Conservation (phyloP, 2,888 invertebrate genomes). For the Villa cingulata region DNA sequence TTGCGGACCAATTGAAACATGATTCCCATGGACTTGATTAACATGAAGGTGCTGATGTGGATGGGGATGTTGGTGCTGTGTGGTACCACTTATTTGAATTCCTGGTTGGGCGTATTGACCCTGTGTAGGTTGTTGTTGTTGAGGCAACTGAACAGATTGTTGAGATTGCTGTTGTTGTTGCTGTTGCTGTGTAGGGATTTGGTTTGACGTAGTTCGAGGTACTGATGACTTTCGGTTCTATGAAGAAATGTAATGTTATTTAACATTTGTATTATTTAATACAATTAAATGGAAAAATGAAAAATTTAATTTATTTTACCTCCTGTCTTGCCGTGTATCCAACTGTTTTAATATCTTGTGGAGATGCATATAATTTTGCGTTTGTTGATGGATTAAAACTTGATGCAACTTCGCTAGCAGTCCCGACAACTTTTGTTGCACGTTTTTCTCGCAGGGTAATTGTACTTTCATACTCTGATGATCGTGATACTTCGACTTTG, state of each 20-base stretch:
- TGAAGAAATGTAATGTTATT: constrained; percentile 1
- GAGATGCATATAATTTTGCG: constrained; percentile 79
- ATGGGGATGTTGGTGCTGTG: constrained; percentile 19
- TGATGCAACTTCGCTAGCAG: constrained; percentile 48
- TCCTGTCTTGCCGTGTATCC: constrained; percentile 45
- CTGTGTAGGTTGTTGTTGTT: constrained; percentile 3
- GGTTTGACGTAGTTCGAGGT: constrained; percentile 6
- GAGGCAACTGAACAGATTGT: no score
- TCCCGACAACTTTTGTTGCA: constrained; percentile 17
- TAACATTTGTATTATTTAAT: background rate
- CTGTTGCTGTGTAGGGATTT: constrained; percentile 8
- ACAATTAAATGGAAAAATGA: background rate
- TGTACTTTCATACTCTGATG: constrained; percentile 38
- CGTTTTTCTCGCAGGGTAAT: constrained; percentile 30
- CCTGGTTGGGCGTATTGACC: constrained; percentile 36
- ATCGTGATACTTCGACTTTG: constrained; percentile 47
- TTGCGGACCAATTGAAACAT: constrained; percentile 9
- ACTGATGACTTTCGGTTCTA: constrained; percentile 13
- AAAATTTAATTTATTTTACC: constrained; percentile 13
- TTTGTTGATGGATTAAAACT: constrained; percentile 79
- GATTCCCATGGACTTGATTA: constrained; percentile 18
- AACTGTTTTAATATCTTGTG: constrained; percentile 65
- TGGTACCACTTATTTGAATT: constrained; percentile 9
- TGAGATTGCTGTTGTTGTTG: constrained; percentile 8
- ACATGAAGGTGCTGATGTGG: constrained; percentile 19